These are phyloP conservation scores for Dryobates pubescens DNA, from an alignment of 2,797 vertebrate genomes.

Conservation along the genomic window DNA sequence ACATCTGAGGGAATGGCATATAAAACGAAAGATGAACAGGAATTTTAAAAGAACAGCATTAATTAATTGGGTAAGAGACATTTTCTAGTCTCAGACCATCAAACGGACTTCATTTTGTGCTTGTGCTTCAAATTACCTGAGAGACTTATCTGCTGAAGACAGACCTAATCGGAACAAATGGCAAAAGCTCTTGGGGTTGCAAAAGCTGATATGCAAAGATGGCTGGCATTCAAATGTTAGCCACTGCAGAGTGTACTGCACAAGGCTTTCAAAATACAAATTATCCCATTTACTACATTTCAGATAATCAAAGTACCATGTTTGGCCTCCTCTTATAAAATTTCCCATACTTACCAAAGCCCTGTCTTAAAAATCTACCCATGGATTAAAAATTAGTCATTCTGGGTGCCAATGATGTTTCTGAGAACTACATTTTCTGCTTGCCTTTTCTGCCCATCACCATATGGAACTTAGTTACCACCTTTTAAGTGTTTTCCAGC, in stretches of 20 bases:
- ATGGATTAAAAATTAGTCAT: background rate
- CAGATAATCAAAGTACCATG: slow-evolving; percentile 44
- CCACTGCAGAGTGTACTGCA: background rate
- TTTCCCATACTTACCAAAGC: slow-evolving; percentile 23
- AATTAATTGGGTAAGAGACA: slow-evolving; percentile 83
- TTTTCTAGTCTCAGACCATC: slow-evolving; percentile 81
- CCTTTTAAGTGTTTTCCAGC: background rate
- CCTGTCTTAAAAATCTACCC: background rate
- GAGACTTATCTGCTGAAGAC: slow-evolving; percentile 86
- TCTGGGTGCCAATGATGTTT: background rate
- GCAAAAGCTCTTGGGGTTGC: slow-evolving; percentile 65
- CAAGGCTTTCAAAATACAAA: slow-evolving; percentile 65
- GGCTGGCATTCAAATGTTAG: slow-evolving; percentile 63
- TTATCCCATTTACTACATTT: slow-evolving; percentile 52
- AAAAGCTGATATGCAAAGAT: slow-evolving; percentile 48
- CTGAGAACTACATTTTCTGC: background rate
- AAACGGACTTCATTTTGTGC: slow-evolving; percentile 79
- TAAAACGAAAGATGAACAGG: slow-evolving; percentile 68
- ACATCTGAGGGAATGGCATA: slow-evolving; percentile 64
- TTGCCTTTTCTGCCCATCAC: background rate
- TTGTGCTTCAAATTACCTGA: slow-evolving; percentile 74
- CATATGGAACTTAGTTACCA: background rate
- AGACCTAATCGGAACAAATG: slow-evolving; percentile 87
- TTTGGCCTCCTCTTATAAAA: slow-evolving; percentile 36
- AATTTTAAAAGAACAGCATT: slow-evolving; percentile 71